phyloP scores from a whole-genome alignment of 2,888 invertebrate genomes.

The Himalopsyche tibetana region DNA sequence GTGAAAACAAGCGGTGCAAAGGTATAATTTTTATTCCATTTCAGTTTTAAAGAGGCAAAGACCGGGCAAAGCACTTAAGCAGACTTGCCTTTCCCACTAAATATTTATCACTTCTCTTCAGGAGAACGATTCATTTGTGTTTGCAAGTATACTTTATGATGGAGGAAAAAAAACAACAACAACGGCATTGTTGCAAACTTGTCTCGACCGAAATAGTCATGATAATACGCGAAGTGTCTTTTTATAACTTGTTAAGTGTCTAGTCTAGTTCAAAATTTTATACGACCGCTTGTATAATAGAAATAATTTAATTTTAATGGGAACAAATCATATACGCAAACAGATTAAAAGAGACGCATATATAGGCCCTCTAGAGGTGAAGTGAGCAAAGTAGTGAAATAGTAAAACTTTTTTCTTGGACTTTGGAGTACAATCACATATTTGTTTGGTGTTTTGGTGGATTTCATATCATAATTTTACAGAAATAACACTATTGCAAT shows the following conservation, averaged over 20 bases:
- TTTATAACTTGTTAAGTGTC: constrained; percentile 23
- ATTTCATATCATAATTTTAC: too few relatives aligned
- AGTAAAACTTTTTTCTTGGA: too few relatives aligned
- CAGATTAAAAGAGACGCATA: too few relatives aligned
- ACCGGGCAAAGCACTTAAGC: constrained; percentile 16
- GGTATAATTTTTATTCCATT: not conserved
- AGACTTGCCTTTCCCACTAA: constrained; percentile 14
- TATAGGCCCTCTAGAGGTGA: too few relatives aligned
- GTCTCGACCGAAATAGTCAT: constrained; percentile 1
- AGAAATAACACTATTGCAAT: too few relatives aligned
- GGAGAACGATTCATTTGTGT: constrained; percentile 20
- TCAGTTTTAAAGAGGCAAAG: not conserved
- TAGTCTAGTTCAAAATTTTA: not conserved
- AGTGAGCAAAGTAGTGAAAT: too few relatives aligned
- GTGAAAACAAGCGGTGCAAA: not conserved
- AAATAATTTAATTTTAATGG: not conserved
- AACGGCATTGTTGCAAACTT: constrained; percentile 13
- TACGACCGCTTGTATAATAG: not conserved
- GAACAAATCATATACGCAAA: too few relatives aligned
- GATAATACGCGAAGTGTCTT: constrained; percentile 1
- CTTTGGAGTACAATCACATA: too few relatives aligned
- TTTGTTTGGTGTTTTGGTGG: too few relatives aligned
- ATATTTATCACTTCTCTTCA: constrained; percentile 26
- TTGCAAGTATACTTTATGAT: constrained; percentile 21
- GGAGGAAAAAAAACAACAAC: constrained; percentile 12